Evolutionary conservation across 1,140 invertebrate genomes (phyloP).

Genomic region (Leptopilina clavipes): DNA sequence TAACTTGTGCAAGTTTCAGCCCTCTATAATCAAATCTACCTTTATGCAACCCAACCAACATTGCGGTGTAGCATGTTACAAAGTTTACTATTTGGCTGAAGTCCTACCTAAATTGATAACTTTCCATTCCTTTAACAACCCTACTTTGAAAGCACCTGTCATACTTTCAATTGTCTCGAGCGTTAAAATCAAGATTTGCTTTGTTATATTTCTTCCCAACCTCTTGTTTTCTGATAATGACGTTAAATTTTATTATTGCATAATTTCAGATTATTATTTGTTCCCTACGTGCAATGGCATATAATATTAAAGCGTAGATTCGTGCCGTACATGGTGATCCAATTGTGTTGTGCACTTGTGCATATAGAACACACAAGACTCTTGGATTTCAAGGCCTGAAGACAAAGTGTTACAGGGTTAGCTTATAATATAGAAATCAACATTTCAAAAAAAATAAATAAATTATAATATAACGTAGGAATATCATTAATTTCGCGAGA

Average conservation of each 20-base stretch:
- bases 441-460: not conserved
- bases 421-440: not conserved
- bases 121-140: too few relatives aligned
- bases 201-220: too few relatives aligned
- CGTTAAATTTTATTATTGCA: not conserved
- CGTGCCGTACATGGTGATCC: constrained; percentile 19
- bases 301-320: not conserved
- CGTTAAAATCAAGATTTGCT: too few relatives aligned
- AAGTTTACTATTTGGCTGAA: constrained; percentile 3
- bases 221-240: not conserved
- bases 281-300: not conserved
- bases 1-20: constrained; percentile 27
- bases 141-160: too few relatives aligned
- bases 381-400: constrained; percentile 42
- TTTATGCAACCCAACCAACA: constrained; percentile 11
- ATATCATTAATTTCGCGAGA: not conserved
- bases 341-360: constrained; percentile 43
- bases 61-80: not conserved
- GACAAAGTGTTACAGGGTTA: constrained; percentile 52
- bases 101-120: too few relatives aligned
- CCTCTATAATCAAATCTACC: constrained; percentile 8
- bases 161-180: too few relatives aligned
- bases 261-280: not conserved
- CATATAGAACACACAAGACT: constrained; percentile 40
- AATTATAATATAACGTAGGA: not conserved